phyloP scores from a whole-genome alignment of 2,113 vertebrate genomes.

The Scomber japonicus region DNA sequence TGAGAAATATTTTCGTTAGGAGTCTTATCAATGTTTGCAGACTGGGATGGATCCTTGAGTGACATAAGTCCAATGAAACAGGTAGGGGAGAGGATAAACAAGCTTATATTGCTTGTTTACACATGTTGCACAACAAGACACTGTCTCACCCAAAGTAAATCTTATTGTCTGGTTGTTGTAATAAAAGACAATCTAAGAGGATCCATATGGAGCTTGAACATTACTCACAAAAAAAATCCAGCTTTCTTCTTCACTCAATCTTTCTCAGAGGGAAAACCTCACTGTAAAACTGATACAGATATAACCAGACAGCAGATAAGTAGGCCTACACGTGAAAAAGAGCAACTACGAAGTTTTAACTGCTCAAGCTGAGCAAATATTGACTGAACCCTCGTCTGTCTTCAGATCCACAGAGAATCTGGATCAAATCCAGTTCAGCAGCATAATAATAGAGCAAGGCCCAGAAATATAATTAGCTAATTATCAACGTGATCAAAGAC shows the following conservation, averaged over 20 bases:
- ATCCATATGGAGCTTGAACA: neutral
- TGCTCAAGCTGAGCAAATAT: conserved; percentile 57
- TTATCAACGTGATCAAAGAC: neutral
- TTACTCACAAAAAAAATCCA: too few relatives aligned
- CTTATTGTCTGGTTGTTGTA: too few relatives aligned
- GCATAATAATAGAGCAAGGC: neutral
- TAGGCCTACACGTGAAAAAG: conserved; percentile 2
- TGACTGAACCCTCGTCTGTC: conserved; percentile 6
- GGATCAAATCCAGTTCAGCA: neutral
- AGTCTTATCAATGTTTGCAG: conserved; percentile 42
- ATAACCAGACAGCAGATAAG: neutral
- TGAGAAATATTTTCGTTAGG: neutral
- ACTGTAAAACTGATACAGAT: neutral
- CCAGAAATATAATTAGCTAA: neutral
- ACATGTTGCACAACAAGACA: conserved; percentile 17
- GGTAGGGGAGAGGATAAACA: conserved; percentile 20
- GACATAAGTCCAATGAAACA: conserved; percentile 2
- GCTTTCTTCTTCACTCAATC: too few relatives aligned
- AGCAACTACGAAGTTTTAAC: conserved; percentile 22
- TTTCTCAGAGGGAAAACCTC: neutral
- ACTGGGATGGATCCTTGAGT: conserved; percentile 33
- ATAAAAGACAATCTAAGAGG: neutral
- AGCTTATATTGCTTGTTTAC: conserved; percentile 17
- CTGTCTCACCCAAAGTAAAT: neutral
- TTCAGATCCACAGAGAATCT: conserved; percentile 3